Evolutionary conservation across 2,888 invertebrate genomes (phyloP).

Genomic region (Hirtodrosophila confusa): DNA sequence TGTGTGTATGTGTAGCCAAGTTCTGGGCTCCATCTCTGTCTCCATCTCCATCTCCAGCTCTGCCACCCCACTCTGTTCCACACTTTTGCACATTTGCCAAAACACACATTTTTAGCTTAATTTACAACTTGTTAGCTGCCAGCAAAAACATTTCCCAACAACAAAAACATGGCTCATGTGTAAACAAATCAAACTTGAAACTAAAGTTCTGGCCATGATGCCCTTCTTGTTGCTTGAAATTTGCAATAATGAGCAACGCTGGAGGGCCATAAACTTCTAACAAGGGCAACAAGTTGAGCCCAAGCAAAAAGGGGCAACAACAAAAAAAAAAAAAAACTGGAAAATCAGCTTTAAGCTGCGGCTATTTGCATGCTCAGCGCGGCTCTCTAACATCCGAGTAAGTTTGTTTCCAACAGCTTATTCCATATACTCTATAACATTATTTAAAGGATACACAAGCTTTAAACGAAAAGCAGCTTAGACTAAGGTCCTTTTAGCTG

Average conservation of each 20-base stretch:
- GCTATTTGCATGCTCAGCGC: slow-evolving; percentile 24
- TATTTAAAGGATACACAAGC: too few relatives aligned
- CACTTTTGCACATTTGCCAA: slow-evolving; percentile 64
- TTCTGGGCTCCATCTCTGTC: slow-evolving; percentile 23
- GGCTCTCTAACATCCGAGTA: slow-evolving; percentile 2
- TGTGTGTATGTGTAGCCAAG: slow-evolving; percentile 35
- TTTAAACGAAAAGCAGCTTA: too few relatives aligned
- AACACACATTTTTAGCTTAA: slow-evolving; percentile 73
- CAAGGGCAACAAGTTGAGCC: slow-evolving; percentile 64
- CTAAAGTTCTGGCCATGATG: slow-evolving; percentile 54
- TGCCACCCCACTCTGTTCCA: slow-evolving; percentile 12
- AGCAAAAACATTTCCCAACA: slow-evolving; percentile 54
- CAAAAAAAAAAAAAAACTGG: not conserved
- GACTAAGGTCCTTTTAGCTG: too few relatives aligned
- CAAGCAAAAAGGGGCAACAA: slow-evolving; percentile 15
- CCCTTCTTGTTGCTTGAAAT: slow-evolving; percentile 34
- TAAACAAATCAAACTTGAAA: slow-evolving; percentile 74
- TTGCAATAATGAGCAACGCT: slow-evolving; percentile 69
- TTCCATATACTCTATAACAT: too few relatives aligned
- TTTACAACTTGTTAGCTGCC: slow-evolving; percentile 76
- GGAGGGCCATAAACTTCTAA: slow-evolving; percentile 51
- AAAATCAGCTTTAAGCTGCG: slow-evolving; percentile 51
- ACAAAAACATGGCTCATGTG: slow-evolving; percentile 61
- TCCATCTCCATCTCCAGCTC: not conserved
- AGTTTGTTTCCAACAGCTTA: not conserved